Evolutionary conservation across 2,888 invertebrate genomes (phyloP).

Genomic region (Drosophila koepferae): DNA sequence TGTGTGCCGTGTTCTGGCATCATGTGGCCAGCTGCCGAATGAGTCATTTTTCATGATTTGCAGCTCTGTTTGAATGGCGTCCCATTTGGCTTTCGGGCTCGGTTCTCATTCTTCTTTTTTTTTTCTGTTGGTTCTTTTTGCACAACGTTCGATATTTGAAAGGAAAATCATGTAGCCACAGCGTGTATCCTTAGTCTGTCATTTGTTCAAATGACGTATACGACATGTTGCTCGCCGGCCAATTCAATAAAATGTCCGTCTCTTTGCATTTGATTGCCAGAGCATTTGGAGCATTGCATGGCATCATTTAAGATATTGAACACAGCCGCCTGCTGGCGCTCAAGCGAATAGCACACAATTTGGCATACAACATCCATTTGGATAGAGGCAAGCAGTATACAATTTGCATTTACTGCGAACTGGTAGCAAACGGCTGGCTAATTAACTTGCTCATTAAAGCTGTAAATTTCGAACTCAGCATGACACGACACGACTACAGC

Average conservation of each 20-base stretch:
- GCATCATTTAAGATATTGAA: constrained; percentile 26
- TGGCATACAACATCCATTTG: constrained; percentile 15
- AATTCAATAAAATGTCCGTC: constrained; percentile 51
- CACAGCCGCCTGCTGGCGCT: constrained; percentile 31
- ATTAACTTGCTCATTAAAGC: constrained; percentile 70
- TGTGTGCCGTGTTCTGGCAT: constrained; percentile 24
- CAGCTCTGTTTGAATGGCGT: constrained; percentile 49
- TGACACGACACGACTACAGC: constrained; percentile 48
- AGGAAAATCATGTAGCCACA: constrained; percentile 48
- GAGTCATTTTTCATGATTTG: constrained; percentile 68
- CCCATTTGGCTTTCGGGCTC: constrained; percentile 37
- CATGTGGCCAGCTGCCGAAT: constrained; percentile 56
- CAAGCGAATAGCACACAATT: constrained; percentile 49
- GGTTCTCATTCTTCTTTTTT: constrained; percentile 2
- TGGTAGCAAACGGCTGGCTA: constrained; percentile 37
- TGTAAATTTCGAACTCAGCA: constrained; percentile 63
- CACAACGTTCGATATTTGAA: constrained; percentile 42
- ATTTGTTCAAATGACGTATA: constrained; percentile 45
- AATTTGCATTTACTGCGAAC: constrained; percentile 34
- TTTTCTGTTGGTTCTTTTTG: constrained; percentile 13
- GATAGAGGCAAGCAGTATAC: constrained; percentile 19
- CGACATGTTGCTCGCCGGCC: constrained; percentile 33
- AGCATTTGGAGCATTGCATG: constrained; percentile 20
- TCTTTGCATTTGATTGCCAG: constrained; percentile 50
- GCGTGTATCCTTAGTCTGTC: constrained; percentile 37